Evolutionary conservation across 2,888 invertebrate species (phyloP), one percentile per base, ranked within the genome.

Genomic region (Troides helena): DNA sequence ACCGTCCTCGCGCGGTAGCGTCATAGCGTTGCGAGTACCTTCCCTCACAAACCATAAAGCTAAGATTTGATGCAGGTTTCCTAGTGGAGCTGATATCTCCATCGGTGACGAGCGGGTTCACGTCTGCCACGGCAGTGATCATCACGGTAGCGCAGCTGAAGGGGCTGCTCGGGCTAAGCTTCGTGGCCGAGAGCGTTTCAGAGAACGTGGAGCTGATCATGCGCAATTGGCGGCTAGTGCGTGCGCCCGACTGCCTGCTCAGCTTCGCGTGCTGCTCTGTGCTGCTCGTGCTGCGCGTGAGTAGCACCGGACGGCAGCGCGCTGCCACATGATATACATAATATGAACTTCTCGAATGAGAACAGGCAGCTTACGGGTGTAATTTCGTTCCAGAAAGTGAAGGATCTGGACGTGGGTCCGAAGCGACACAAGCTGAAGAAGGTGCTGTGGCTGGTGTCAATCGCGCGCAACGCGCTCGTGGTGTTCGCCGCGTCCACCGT

Each of bases 51-150:
- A 39, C 39, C 39, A 10, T 39, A 39, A 39, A 1, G 39, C 10
- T 39, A 39, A 39, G 53, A n/a, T 53, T 1, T 53, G 53, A 6
- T n/a, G 53, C 84, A 97, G 97, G 97, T 67, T 97, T 97, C 85
- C 88, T 97, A 75, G 96, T 97, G 69, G 96, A 96, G 77, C 95
- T 97, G 81, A 97, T 98, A 76, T 97, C 97, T 0, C 93, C 95
- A 39, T 95, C 97, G 14, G 96, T 97, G 66, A 96, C 96, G 23
- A 95, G 95, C 74, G 97, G 97, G 1, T 98, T 98, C 85, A 97
- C 97, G 59, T 95, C 97, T 1, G 97, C 96, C 14, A 96, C 97
- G 25, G 96, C 97, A 0, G 85, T 97, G 17, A 96, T 97, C 77
- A 97, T 98, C 76, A 94, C 95, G 58, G 90, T 94, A 53, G 94